Evolutionary conservation across 2,888 invertebrate genomes (phyloP), one percentile per base, ranked within the genome.

Genomic region (Tineola bisselliella): DNA sequence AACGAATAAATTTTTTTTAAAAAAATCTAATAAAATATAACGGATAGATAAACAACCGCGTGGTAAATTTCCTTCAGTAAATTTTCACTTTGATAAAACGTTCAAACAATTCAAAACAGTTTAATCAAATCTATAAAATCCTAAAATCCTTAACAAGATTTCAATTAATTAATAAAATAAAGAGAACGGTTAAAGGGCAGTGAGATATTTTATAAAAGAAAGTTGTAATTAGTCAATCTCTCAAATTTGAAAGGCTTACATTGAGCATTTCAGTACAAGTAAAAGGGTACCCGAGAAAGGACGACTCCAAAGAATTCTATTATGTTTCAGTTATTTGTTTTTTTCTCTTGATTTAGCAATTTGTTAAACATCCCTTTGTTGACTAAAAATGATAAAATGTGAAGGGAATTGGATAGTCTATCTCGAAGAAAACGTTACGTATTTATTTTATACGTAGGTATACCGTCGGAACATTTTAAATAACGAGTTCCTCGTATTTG

Each of bases 341-440:
- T 58, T 58, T 15, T 58, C 58, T 58, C 58, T 58, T 58, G 58
- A 58, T 58, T 58, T 33, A 58, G 31, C 58, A 58, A 58, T 58
- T 58, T 58, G 58, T 58, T 58, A 58, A 58, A 58, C 58, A 33
- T 33, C 58, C 33, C 25, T 58, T 58, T 58, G 58, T 33, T 25
- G 58, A 58, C 18, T 6, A 18, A 25, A 56, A 56, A 30, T 56
- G 3, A 48, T 48, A 13, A 18, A 6, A 38, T 38, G 10, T 25
- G n/a, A 6, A 10, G 48, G 15, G 48, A 17, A 12, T 48, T 48
- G 5, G 13, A 48, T 17, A 18, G 48, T 4, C 48, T 48, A 48
- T 5, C 13, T 44, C 13, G 18, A 18, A 48, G 2, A 8, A 17
- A 48, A 48, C 13, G 5, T 12, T 48, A 25, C 25, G 25, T 25